These are phyloP conservation scores for Epicauta chinensis DNA, from an alignment of 1,140 invertebrate genomes.

Conservation along the genomic window DNA sequence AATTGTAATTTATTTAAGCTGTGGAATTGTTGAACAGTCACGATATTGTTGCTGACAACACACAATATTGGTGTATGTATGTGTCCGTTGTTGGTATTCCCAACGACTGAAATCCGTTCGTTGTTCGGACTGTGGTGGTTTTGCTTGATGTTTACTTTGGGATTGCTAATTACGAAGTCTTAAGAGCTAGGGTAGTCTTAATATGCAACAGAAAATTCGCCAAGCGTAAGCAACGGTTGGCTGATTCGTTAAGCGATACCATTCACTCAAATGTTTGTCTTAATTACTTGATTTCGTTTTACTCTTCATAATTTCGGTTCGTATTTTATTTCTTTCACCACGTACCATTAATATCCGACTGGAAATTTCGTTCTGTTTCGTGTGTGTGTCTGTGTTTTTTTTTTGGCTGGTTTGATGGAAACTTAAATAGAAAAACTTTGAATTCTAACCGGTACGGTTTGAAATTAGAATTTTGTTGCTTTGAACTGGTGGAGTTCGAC, in stretches of 20 bases:
- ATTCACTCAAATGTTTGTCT: constrained; percentile 19
- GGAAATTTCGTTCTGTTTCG: no score
- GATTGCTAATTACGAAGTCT: constrained; percentile 36
- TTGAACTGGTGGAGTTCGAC: no score
- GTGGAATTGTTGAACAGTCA: constrained; percentile 12
- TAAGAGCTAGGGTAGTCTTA: constrained; percentile 30
- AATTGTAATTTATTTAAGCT: neutral
- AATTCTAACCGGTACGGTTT: no score
- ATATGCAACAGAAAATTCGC: constrained; percentile 30
- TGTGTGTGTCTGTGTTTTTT: no score
- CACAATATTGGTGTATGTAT: neutral
- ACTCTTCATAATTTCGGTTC: no score
- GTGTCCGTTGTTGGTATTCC: constrained; percentile 10
- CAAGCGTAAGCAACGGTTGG: constrained; percentile 31
- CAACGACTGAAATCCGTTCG: constrained; percentile 12
- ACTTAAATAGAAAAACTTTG: no score
- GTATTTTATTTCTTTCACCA: no score
- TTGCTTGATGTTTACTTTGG: constrained; percentile 28
- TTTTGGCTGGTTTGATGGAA: no score
- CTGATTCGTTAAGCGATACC: constrained; percentile 29
- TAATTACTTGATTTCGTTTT: constrained; percentile 16
- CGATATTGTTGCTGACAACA: neutral
- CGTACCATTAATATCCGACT: no score
- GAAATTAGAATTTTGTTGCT: no score
- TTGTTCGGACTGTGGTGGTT: constrained; percentile 21